Evolutionary conservation across 2,113 vertebrate genomes (phyloP), one percentile per base, ranked within the genome.

Genomic region (Malurus melanocephalus): DNA sequence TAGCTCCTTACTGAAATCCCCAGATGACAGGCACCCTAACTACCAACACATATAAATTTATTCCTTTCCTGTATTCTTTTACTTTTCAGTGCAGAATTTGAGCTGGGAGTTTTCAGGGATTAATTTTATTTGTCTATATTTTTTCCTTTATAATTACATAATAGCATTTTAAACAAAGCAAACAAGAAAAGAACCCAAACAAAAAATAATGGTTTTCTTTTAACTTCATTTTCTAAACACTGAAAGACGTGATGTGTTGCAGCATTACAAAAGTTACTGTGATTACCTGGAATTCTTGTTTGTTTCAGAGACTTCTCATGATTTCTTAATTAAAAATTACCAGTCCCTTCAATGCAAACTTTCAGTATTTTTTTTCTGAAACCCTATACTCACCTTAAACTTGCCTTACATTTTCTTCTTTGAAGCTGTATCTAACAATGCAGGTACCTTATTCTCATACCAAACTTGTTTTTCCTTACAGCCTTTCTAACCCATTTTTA

Each of bases 21-120:
- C 62, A 90, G 67, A 81, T 76, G 77, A 90, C 60, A 84, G 45
- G 32, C 33, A 95, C 71, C 78, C 87, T 68, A 68, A 68, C 38
- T 79, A 79, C 13, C 1, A 4, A 53, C 21, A 56, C 19, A 80
- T 5, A 57, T 30, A 79, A 42, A 65, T 75, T 66, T 79, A 56
- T 80, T 83, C 22, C 16, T 53, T 60, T 75, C 61, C 61, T 65
- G 33, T 53, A 76, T 51, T 92, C 15, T 45, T 79, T 85, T 66
- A 42, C 51, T 57, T 82, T 61, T 16, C 28, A 42, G 32, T 21
- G 12, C 24, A 88, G 49, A 28, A 28, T 67, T 62, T 33, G 22
- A 87, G 22, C 28, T 75, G 28, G 9, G 33, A 49, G 18, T 72
- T 90, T 79, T 42, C 33, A 81, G 28, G 14, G 8, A 65, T 73